phyloP scores from a whole-genome alignment of 2,888 invertebrate species.

The Dasysyrphus albostriatus region DNA sequence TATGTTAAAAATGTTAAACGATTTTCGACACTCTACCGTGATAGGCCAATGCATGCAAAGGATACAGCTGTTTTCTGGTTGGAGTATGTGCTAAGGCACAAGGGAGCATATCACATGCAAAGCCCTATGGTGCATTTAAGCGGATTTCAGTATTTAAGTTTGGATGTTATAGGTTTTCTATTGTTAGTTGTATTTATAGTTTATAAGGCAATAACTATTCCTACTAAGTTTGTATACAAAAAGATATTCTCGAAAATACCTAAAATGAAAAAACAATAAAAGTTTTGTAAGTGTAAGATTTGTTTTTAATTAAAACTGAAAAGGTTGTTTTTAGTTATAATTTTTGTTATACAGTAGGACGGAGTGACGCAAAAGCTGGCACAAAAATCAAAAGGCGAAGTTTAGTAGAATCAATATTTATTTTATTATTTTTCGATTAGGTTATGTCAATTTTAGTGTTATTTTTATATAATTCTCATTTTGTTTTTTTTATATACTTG shows the following conservation, averaged over 20 bases:
- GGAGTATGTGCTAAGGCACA: conserved; percentile 85
- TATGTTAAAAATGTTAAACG: conserved; percentile 80
- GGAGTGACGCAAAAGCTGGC: too few relatives aligned
- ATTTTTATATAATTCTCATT: too few relatives aligned
- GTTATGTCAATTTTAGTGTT: too few relatives aligned
- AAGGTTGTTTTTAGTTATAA: too few relatives aligned
- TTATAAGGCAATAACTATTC: conserved; percentile 6
- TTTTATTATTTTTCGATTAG: too few relatives aligned
- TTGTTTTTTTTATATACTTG: too few relatives aligned
- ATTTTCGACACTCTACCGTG: conserved; percentile 84
- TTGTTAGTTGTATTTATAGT: conserved; percentile 15
- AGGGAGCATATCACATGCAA: conserved; percentile 84
- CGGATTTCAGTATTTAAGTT: conserved; percentile 83
- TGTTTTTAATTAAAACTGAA: too few relatives aligned
- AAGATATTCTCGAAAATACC: neutral
- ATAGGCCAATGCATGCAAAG: conserved; percentile 84
- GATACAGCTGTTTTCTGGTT: conserved; percentile 85
- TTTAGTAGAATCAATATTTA: too few relatives aligned
- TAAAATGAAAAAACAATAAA: neutral
- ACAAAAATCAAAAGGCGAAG: too few relatives aligned
- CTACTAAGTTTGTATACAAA: neutral
- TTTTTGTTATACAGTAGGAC: too few relatives aligned
- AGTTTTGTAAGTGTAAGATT: too few relatives aligned
- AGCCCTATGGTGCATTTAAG: conserved; percentile 84
- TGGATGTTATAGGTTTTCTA: conserved; percentile 82